These are phyloP conservation scores for Euschistus heros DNA, from an alignment of 1,140 invertebrate genomes.

Conservation along the genomic window DNA sequence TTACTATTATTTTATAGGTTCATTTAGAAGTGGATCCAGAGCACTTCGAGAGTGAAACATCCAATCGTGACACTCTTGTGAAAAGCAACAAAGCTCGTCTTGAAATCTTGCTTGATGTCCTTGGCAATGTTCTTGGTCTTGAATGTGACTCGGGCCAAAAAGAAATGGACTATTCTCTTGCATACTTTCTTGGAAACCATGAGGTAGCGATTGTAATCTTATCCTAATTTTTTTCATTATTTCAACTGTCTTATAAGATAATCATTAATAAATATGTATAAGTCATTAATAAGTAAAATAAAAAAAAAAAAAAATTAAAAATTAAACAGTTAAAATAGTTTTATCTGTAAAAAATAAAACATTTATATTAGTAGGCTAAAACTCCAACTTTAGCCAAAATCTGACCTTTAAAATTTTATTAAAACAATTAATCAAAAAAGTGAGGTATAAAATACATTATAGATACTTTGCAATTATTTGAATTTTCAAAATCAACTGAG, in stretches of 20 bases:
- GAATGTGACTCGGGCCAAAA: slow-evolving; percentile 42
- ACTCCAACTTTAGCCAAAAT: too few species aligned
- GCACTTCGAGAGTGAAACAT: slow-evolving; percentile 48
- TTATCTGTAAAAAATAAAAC: too few species aligned
- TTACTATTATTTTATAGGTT: slow-evolving; percentile 32
- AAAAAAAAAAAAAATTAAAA: too few species aligned
- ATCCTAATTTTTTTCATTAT: not conserved
- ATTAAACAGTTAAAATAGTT: too few species aligned
- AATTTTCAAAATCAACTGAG: too few species aligned
- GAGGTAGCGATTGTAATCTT: slow-evolving; percentile 43
- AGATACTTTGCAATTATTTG: too few species aligned
- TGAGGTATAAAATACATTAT: too few species aligned
- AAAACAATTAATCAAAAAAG: too few species aligned
- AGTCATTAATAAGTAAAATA: not conserved
- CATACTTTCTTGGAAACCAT: slow-evolving; percentile 64
- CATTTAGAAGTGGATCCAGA: slow-evolving; percentile 46
- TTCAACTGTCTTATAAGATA: too few species aligned
- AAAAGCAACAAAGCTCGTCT: slow-evolving; percentile 53
- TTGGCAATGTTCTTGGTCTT: slow-evolving; percentile 55
- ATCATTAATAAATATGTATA: not conserved
- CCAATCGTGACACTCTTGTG: slow-evolving; percentile 46
- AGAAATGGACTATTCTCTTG: slow-evolving; percentile 43
- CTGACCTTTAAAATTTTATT: too few species aligned
- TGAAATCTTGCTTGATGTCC: slow-evolving; percentile 65
- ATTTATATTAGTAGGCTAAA: too few species aligned